A percentile compares a stretch with the other conserved stretches of the same genome.
These are phyloP conservation scores for Athene noctua DNA, from an alignment of 2,113 vertebrate genomes.

Conservation along the genomic window DNA sequence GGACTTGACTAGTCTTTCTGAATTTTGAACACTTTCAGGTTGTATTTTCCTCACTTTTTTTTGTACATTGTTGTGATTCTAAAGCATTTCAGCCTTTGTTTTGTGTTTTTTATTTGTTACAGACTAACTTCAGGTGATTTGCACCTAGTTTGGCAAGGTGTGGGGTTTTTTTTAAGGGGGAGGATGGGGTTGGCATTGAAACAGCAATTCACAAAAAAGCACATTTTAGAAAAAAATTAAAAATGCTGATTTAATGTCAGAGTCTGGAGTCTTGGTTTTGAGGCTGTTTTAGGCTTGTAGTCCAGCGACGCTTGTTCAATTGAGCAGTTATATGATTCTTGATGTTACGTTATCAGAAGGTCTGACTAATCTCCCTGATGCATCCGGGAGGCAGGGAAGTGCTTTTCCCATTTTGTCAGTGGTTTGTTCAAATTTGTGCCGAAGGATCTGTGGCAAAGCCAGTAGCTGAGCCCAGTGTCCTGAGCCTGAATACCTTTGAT, in stretches of 20 bases:
- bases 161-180: constrained; percentile 49
- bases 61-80: constrained; percentile 78
- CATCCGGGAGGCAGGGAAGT: neutral
- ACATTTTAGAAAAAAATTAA: constrained; percentile 71
- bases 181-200: constrained; percentile 33
- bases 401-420: neutral
- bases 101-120: constrained; percentile 71
- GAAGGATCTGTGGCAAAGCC: neutral
- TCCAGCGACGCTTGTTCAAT: neutral
- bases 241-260: constrained; percentile 54
- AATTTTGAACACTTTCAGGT: constrained; percentile 76
- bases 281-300: neutral
- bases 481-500: neutral
- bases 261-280: constrained; percentile 47
- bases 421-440: neutral
- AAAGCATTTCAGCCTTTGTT: constrained; percentile 76
- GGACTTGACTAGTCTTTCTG: constrained; percentile 74
- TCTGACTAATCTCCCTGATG: neutral
- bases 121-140: constrained; percentile 52
- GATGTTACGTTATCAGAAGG: neutral
- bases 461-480: neutral
- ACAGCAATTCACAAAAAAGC: constrained; percentile 50
- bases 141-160: constrained; percentile 37
- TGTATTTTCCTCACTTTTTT: constrained; percentile 72
- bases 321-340: neutral